These are phyloP conservation scores for Bergia sp. DNA, from an alignment of 92 coral and sea anemone genomes.

Conservation along the genomic window DNA sequence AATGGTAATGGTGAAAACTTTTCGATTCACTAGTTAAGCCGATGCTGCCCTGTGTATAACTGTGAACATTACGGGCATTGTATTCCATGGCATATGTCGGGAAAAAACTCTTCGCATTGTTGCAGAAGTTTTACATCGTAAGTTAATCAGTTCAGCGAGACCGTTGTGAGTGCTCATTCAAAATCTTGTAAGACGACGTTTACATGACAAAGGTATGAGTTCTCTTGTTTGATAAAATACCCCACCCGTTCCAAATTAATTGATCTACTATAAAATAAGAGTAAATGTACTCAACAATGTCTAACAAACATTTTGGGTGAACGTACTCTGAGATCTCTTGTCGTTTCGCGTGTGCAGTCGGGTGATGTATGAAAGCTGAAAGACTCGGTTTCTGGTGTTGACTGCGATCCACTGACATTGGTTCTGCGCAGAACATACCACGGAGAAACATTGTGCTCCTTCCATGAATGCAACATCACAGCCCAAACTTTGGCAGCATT, in stretches of 20 bases:
- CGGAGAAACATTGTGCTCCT: conserved; percentile 82
- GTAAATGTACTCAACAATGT: neutral
- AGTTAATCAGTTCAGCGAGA: no score
- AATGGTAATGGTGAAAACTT: no score
- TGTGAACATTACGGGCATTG: no score
- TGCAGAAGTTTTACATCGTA: no score
- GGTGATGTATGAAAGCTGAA: conserved; percentile 77
- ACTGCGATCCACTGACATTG: conserved; percentile 77
- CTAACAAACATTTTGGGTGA: neutral
- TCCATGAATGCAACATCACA: conserved; percentile 91
- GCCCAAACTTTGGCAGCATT: conserved; percentile 74
- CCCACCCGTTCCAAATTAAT: neutral
- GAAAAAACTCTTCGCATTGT: no score
- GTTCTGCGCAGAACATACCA: conserved; percentile 71
- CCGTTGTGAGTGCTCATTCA: no score
- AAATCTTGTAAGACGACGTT: no score
- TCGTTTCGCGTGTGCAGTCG: conserved; percentile 53
- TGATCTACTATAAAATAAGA: neutral
- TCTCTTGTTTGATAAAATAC: no score
- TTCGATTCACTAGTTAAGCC: no score
- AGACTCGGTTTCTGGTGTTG: conserved; percentile 42
- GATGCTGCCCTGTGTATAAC: no score
- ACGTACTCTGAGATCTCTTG: conserved; percentile 47
- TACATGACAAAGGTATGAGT: no score
- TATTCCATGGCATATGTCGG: no score